These are phyloP conservation scores for Cossypha heuglini DNA, from an alignment of 2,797 vertebrate genomes.

Conservation along the genomic window DNA sequence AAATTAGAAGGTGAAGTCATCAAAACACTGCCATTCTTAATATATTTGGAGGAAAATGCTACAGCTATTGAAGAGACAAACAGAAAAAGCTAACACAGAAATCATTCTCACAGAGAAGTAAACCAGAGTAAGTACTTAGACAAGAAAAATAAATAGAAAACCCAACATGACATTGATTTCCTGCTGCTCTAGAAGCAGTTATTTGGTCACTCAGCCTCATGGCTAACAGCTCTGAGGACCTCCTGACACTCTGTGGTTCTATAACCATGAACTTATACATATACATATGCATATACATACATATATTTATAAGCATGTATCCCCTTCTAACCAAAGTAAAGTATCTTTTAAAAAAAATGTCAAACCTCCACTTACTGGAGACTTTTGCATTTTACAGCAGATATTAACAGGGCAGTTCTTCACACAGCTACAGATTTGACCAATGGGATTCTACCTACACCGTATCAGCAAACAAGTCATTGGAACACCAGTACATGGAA, in stretches of 20 bases:
- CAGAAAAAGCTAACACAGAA: neutral
- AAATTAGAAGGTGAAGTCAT: neutral
- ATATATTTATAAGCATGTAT: neutral
- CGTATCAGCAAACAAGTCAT: rapidly evolving
- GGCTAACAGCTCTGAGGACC: neutral
- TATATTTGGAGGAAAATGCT: neutral
- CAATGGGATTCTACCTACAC: neutral
- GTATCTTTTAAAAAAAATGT: rapidly evolving
- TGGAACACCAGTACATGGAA: neutral
- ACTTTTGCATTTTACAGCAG: neutral
- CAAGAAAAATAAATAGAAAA: neutral
- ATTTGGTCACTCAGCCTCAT: neutral
- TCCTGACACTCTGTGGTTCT: neutral
- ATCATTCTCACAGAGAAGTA: neutral
- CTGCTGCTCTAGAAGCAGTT: neutral
- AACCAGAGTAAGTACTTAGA: neutral
- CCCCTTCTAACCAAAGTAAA: neutral
- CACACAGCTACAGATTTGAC: neutral
- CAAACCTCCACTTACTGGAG: neutral
- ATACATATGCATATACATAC: too few species aligned
- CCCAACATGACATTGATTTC: neutral
- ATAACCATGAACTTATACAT: neutral
- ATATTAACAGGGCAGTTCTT: neutral
- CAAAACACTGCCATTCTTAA: neutral
- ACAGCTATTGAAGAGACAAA: neutral